phyloP scores from a whole-genome alignment of 2,797 vertebrate species.

The Erethizon dorsatum region DNA sequence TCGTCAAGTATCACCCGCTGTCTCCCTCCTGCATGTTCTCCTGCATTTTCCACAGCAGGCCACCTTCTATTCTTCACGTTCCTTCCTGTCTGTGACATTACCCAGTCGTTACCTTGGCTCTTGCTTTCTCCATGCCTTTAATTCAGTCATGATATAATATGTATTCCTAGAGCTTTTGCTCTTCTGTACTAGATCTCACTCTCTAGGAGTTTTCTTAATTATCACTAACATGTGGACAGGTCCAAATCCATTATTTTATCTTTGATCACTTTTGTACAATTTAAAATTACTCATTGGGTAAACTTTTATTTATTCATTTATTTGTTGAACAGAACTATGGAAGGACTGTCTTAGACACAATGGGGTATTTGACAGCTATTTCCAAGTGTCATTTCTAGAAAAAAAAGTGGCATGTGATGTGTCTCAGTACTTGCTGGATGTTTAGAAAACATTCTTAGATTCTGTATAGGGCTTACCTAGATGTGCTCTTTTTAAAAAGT shows the following conservation, averaged over 20 bases:
- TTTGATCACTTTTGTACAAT: not conserved
- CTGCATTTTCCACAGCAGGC: not conserved
- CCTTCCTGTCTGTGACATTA: not conserved
- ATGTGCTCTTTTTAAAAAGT: slow-evolving; percentile 15
- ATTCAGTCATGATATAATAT: not conserved
- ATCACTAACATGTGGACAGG: not conserved
- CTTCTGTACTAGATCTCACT: not conserved
- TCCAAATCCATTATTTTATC: not conserved
- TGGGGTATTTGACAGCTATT: not conserved
- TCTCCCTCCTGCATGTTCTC: not conserved
- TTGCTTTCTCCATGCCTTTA: not conserved
- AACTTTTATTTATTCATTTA: slow-evolving; percentile 7
- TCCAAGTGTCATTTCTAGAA: slow-evolving; percentile 13
- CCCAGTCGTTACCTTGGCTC: not conserved
- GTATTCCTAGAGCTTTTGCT: not conserved
- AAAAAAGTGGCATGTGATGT: not conserved
- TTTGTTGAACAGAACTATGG: not conserved
- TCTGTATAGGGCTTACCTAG: slow-evolving; percentile 12
- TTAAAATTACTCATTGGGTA: slow-evolving; percentile 8
- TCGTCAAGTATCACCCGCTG: not conserved
- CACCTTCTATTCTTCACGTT: not conserved
- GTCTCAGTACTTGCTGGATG: not conserved
- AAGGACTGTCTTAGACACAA: not conserved
- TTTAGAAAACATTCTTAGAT: slow-evolving; percentile 44
- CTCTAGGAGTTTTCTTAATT: slow-evolving; percentile 11